Evolutionary conservation across 2,797 vertebrate genomes (phyloP), one percentile per base, ranked within the genome.

Genomic region (Heteromormyrus szaboi): DNA sequence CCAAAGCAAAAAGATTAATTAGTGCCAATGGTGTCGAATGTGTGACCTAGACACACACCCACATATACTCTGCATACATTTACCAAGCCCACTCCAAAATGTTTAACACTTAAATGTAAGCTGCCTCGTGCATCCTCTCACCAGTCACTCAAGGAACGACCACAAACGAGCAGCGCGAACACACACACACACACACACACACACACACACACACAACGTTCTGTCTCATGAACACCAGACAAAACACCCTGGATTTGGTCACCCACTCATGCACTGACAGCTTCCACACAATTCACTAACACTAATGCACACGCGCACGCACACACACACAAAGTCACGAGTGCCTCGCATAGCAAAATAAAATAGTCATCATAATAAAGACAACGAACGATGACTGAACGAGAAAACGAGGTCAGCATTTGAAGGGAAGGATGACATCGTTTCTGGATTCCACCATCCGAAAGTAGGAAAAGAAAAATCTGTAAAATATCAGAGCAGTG

Each of bases 11-110:
- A 91, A 92, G 53, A 95, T 94, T 95, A 90, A 95, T 96, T 96
- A 96, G 96, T 96, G 96, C 96, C 95, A 94, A 95, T 94, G 94
- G 94, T 96, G 93, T 92, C 94, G 91, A 95, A 95, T 93, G 94
- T 94, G 94, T 94, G 85, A 93, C 93, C 93, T 91, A 92, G 89
- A 89, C 90, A 91, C 88, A 53, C 84, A 86, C 50, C 44, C 81
- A 51, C 46, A 85, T 85, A 85, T 85, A 86, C 87, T 89, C 88
- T 90, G 90, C 92, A 91, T 90, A 89, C 90, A 88, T 88, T 90
- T 91, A 89, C 88, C 90, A 90, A 92, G 89, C 91, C 90, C 91
- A 91, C 90, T 54, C 56, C 89, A 89, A 90, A 85, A 91, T 54
- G 90, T 90, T 90, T 86, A 90, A 91, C 89, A 93, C 93, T 92